Conservation (phyloP, 2,113 vertebrate species). For the Phylloscopus trochilus region DNA sequence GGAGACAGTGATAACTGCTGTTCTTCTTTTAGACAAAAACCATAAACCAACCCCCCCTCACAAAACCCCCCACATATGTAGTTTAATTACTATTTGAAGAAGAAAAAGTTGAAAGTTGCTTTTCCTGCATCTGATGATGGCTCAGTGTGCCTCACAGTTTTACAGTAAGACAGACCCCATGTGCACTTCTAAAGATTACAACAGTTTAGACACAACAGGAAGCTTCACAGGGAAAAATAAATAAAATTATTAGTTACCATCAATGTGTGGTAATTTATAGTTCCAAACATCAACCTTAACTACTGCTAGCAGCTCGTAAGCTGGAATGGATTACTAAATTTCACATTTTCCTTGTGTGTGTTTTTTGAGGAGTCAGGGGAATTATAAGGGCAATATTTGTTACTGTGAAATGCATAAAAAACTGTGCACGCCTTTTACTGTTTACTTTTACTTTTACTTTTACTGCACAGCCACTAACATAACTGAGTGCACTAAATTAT, state of each 20-base stretch:
- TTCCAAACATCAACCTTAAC: neutral
- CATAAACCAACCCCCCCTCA: neutral
- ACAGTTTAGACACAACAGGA: slow-evolving; percentile 51
- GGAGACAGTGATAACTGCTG: neutral
- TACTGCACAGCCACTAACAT: neutral
- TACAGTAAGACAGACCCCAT: slow-evolving; percentile 1
- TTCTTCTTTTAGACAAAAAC: neutral
- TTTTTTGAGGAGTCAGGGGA: neutral
- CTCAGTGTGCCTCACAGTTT: neutral
- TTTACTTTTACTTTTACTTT: no score
- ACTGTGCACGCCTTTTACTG: neutral
- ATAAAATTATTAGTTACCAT: slow-evolving; percentile 27
- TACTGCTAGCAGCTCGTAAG: slow-evolving; percentile 39
- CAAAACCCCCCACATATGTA: neutral
- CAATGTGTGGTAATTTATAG: slow-evolving; percentile 37
- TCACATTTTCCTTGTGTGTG: slow-evolving; percentile 3
- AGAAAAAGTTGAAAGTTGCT: neutral
- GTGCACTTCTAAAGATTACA: slow-evolving; percentile 27
- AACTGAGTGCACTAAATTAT: neutral
- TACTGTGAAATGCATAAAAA: neutral
- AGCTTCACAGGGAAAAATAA: slow-evolving; percentile 36
- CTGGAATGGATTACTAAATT: slow-evolving; percentile 41
- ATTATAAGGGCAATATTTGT: neutral
- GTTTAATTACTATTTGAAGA: slow-evolving; percentile 13
- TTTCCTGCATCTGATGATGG: neutral